Evolutionary conservation across 2,797 vertebrate genomes (phyloP).

Genomic region (Eptatretus atami): DNA sequence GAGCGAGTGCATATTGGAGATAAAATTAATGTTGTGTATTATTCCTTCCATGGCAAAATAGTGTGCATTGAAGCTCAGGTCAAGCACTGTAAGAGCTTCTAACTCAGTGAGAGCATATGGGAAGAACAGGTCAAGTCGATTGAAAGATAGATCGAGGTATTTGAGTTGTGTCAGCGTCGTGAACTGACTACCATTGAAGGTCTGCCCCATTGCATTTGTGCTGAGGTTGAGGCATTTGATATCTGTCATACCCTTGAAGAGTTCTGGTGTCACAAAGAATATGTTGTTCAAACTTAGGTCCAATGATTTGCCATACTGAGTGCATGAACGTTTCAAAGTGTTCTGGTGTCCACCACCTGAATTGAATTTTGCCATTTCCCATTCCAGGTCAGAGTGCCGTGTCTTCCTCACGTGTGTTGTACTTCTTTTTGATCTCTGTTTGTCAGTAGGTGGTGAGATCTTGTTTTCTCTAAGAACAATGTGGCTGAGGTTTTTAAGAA

Average conservation of each 20-base stretch:
- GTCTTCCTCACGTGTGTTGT: no score
- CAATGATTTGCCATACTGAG: slow-evolving; percentile 8
- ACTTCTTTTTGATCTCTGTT: no score
- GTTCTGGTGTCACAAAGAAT: background rate
- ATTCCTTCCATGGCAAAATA: slow-evolving; percentile 13
- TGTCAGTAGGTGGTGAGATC: slow-evolving; percentile 7
- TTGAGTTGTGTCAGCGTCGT: slow-evolving; percentile 7
- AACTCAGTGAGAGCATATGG: slow-evolving; percentile 11
- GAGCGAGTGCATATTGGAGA: slow-evolving; percentile 9
- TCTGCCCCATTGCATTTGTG: slow-evolving; percentile 12
- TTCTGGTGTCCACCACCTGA: background rate
- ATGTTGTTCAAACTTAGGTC: slow-evolving; percentile 14
- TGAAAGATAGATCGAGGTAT: slow-evolving; percentile 13
- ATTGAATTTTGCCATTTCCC: no score
- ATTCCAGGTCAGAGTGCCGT: background rate
- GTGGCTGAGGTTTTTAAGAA: slow-evolving; percentile 9
- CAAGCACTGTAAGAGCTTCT: slow-evolving; percentile 9
- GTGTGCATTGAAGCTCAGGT: slow-evolving; percentile 14
- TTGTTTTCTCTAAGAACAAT: slow-evolving; percentile 13
- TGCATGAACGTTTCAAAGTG: background rate
- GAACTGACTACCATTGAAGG: slow-evolving; percentile 12
- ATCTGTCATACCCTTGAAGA: slow-evolving; percentile 10
- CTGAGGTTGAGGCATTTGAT: slow-evolving; percentile 13
- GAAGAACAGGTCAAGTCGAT: slow-evolving; percentile 13
- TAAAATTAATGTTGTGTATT: slow-evolving; percentile 14